Evolutionary conservation across 2,888 invertebrate species (phyloP).

Genomic region (Pristionchus mayeri): DNA sequence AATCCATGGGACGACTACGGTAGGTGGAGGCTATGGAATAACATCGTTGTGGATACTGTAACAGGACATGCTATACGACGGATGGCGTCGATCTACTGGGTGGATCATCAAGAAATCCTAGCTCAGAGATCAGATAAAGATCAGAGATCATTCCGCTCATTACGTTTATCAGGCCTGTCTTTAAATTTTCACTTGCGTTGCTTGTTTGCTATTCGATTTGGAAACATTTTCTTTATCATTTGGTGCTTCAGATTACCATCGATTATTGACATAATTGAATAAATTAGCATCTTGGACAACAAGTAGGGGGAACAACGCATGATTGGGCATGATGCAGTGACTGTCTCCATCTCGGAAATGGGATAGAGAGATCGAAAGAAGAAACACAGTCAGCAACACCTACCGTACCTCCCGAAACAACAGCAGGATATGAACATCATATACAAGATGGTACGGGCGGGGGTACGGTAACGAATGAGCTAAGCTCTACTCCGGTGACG

Average conservation of each 20-base stretch:
- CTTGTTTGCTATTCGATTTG: neutral
- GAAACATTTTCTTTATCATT: neutral
- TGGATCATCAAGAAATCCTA: constrained; percentile 32
- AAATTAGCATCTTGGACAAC: neutral
- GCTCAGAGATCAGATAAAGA: neutral
- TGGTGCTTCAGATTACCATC: neutral
- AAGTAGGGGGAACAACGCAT: neutral
- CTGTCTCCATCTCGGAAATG: neutral
- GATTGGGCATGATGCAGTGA: neutral
- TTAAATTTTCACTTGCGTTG: too few species aligned
- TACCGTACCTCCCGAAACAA: neutral
- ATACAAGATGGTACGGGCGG: neutral
- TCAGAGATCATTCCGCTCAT: neutral
- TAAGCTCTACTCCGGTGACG: neutral
- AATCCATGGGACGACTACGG: constrained; percentile 27
- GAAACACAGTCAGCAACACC: neutral
- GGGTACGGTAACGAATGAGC: neutral
- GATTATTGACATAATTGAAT: neutral
- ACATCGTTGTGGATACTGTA: neutral
- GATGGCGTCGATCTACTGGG: constrained; percentile 24
- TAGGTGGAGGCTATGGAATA: neutral
- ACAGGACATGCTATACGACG: constrained; percentile 24
- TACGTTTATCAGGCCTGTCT: neutral
- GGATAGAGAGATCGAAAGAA: neutral
- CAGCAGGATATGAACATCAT: neutral